These are phyloP conservation scores for Philaenus spumarius DNA, from an alignment of 1,140 invertebrate species.

Conservation along the genomic window DNA sequence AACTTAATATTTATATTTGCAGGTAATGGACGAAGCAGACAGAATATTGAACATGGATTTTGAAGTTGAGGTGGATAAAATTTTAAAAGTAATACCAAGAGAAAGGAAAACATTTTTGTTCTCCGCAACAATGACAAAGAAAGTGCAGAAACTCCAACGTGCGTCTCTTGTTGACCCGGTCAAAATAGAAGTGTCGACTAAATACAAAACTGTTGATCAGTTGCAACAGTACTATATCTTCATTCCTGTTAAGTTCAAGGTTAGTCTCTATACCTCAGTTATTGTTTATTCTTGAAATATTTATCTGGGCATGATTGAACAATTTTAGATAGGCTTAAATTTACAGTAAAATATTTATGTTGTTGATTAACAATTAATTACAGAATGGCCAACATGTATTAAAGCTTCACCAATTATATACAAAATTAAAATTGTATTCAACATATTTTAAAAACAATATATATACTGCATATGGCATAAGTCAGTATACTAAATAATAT, in stretches of 20 bases:
- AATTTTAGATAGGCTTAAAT: too few species aligned
- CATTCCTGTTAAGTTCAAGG: constrained; percentile 93
- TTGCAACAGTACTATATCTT: constrained; percentile 94
- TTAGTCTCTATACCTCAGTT: constrained; percentile 35
- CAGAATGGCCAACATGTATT: too few species aligned
- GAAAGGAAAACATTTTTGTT: constrained; percentile 86
- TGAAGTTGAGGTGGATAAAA: constrained; percentile 93
- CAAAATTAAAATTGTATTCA: too few species aligned
- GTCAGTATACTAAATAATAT: too few species aligned
- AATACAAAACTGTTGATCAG: constrained; percentile 97
- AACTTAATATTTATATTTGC: too few species aligned
- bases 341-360: too few species aligned
- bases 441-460: not conserved
- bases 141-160: constrained; percentile 92
- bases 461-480: not conserved
- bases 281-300: not conserved
- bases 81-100: constrained; percentile 81
- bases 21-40: constrained; percentile 95
- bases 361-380: too few species aligned
- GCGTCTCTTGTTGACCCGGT: constrained; percentile 90
- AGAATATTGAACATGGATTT: constrained; percentile 95
- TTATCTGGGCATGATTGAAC: not conserved
- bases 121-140: constrained; percentile 98
- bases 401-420: too few species aligned
- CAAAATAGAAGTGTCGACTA: constrained; percentile 92